These are phyloP conservation scores for Petroica traversi DNA, from an alignment of 2,113 vertebrate species.

Conservation along the genomic window DNA sequence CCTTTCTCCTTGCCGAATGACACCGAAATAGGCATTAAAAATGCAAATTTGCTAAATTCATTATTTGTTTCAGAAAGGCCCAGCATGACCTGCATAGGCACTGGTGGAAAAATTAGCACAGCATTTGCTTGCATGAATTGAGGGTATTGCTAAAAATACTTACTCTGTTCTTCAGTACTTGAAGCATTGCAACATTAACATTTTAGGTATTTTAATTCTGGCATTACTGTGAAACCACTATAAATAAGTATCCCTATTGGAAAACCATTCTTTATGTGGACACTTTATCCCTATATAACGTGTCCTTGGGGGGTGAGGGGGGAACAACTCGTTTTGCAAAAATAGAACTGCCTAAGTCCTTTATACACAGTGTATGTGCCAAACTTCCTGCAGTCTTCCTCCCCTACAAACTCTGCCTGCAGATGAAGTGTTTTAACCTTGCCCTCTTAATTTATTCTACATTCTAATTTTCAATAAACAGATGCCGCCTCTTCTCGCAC, in stretches of 20 bases:
- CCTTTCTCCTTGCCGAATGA: background rate
- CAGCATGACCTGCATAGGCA: background rate
- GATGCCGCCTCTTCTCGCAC: conserved; percentile 54
- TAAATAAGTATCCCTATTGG: background rate
- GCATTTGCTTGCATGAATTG: background rate
- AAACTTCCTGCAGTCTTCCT: conserved; percentile 19
- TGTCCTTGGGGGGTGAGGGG: background rate
- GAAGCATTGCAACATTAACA: background rate
- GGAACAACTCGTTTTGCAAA: background rate
- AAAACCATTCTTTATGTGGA: background rate
- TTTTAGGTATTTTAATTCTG: background rate
- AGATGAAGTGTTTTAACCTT: conserved; percentile 51
- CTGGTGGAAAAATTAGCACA: background rate
- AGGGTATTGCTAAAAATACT: background rate
- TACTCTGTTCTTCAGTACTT: background rate
- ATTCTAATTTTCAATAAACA: conserved; percentile 61
- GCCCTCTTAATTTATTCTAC: conserved; percentile 61
- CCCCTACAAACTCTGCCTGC: conserved; percentile 20
- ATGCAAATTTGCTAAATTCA: background rate
- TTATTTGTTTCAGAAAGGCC: background rate
- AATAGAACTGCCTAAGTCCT: background rate
- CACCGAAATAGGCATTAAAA: background rate
- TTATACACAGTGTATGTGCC: background rate
- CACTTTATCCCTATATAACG: background rate
- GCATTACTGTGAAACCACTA: background rate